phyloP scores from a whole-genome alignment of 2,888 invertebrate genomes.

The Lycocerus yunnanus region DNA sequence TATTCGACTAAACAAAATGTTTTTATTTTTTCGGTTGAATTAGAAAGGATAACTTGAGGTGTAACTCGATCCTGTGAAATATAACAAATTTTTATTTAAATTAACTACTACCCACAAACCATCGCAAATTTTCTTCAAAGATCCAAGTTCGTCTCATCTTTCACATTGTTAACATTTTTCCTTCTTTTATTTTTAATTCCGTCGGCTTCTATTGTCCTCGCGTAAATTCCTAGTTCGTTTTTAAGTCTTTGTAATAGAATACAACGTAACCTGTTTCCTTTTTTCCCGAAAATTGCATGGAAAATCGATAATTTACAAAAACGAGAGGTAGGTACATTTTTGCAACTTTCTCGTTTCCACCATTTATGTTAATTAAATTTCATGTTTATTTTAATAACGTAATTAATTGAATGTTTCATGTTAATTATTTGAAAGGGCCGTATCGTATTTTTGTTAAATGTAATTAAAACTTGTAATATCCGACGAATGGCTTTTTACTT shows the following conservation, averaged over 20 bases:
- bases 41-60: background rate
- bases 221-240: background rate
- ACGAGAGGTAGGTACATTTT: background rate
- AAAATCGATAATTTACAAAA: background rate
- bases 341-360: background rate
- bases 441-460: background rate
- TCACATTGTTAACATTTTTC: background rate
- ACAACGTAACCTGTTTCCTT: background rate
- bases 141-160: background rate
- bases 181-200: background rate
- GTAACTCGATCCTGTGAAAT: background rate
- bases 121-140: background rate
- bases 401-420: background rate
- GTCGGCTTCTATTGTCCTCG: background rate
- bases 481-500: background rate
- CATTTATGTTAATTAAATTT: background rate
- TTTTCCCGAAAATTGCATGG: background rate
- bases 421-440: background rate
- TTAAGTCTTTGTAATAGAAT: background rate
- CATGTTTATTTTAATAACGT: background rate
- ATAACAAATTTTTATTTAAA: background rate
- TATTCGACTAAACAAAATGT: background rate
- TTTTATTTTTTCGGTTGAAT: background rate
- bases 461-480: background rate
- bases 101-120: background rate